Evolutionary conservation across 2,113 vertebrate genomes (phyloP), one percentile per base, ranked within the genome.

Genomic region (Malurus elegans): DNA sequence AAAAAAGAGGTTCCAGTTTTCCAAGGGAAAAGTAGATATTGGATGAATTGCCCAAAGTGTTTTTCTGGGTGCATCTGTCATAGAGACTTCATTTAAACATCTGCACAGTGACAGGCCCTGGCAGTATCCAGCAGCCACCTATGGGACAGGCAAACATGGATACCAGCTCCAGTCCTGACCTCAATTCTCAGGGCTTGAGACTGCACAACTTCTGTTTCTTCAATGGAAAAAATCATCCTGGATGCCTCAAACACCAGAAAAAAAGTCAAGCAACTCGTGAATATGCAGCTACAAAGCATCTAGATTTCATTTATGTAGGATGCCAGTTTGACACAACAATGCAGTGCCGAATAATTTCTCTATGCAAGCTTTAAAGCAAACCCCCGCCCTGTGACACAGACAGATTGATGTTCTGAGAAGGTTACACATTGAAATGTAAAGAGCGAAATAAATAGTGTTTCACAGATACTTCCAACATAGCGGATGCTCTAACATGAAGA

Each of bases 381-480:
- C 15, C 19, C 29, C 8, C 2, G 0, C 10, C 70, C 31, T 0
- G 0, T 31, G 81, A 61, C 61, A 51, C 40, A 85, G 66, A 67
- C 53, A 75, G 60, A 7, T 5, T 53, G 28, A 84, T 18, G 17
- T 17, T 72, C 44, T 60, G 28, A 67, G 38, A 73, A 76, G 24
- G 47, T 53, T 20, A 57, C 32, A 28, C 42, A 45, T 23, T 32
- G 47, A 65, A 88, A 85, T 73, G 26, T 34, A 9, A 85, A 91
- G 9, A 45, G 28, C 31, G 75, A 93, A 88, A 81, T 31, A 75
- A 84, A 72, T 16, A 0, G 45, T 3, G 17, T 24, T 69, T 79
- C 47, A 60, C 29, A 67, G 78, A 91, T n/a, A 20, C 16, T 81
- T 72, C 34, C 45, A 67, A 26, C 9, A 28, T 0, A 23, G 36